Evolutionary conservation across 2,113 vertebrate species (phyloP).

Genomic region (Fukomys damarensis): DNA sequence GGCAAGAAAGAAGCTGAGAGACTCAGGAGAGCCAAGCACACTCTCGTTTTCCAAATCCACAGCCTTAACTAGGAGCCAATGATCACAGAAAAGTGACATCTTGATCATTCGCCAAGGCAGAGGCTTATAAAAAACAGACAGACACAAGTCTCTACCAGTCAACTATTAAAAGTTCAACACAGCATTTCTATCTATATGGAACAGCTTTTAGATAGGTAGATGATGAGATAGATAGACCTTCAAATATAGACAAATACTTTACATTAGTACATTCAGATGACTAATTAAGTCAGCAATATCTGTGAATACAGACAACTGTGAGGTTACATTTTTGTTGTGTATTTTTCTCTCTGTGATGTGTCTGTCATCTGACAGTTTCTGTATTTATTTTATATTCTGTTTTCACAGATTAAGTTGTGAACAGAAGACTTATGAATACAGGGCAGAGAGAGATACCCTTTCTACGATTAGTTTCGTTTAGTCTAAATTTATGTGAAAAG

Average conservation of each 20-base stretch:
- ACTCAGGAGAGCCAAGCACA: background rate
- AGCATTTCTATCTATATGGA: background rate
- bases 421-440: conserved; percentile 15
- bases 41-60: background rate
- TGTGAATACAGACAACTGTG: background rate
- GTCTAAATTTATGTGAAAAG: conserved; percentile 42
- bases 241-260: background rate
- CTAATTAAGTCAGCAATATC: background rate
- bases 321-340: background rate
- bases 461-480: conserved; percentile 8
- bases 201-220: background rate
- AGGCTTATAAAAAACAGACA: background rate
- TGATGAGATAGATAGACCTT: background rate
- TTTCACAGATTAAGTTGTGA: conserved; percentile 45
- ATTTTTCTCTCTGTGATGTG: background rate
- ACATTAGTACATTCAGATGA: background rate
- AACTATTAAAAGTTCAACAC: background rate
- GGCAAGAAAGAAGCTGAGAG: background rate
- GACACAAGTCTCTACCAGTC: background rate
- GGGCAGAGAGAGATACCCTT: background rate
- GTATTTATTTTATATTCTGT: conserved; percentile 9
- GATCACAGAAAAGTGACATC: background rate
- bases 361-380: background rate
- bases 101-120: background rate
- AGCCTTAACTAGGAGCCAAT: background rate